phyloP scores from a whole-genome alignment of 2,888 invertebrate species.

The Dermolepida albohirtum region DNA sequence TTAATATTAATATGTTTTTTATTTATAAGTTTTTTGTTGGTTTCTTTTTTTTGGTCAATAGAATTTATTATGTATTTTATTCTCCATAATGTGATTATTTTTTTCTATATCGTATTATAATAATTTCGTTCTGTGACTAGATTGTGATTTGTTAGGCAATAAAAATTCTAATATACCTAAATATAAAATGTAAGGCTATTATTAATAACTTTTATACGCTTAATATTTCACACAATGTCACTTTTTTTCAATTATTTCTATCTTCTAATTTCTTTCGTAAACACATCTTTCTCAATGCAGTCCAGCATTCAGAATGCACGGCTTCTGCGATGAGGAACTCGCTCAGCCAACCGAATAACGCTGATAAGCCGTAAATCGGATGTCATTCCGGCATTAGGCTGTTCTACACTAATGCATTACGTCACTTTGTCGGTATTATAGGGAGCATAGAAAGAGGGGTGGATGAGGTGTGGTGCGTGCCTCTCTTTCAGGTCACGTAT shows the following conservation, averaged over 20 bases:
- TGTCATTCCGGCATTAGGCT: conserved; percentile 53
- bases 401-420: conserved; percentile 54
- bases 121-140: too few species aligned
- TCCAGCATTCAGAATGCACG: conserved; percentile 21
- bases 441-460: conserved; percentile 42
- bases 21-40: too few species aligned
- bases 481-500: conserved; percentile 51
- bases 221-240: background rate
- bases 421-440: conserved; percentile 51
- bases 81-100: too few species aligned
- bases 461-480: conserved; percentile 49
- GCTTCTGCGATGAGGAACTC: conserved; percentile 31
- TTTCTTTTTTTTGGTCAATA: too few species aligned
- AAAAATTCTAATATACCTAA: too few species aligned
- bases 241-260: conserved; percentile 18
- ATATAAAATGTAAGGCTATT: too few species aligned
- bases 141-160: too few species aligned
- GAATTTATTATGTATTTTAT: too few species aligned
- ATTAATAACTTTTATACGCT: too few species aligned
- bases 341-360: conserved; percentile 51
- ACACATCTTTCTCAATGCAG: conserved; percentile 16
- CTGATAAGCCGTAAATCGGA: conserved; percentile 55
- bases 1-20: too few species aligned
- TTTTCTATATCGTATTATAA: too few species aligned
- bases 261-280: conserved; percentile 6